Percentiles rank a stretch among this genome's conserved stretches.
phyloP scores from a whole-genome alignment of 2,888 invertebrate species.

The Brenthis hecate region DNA sequence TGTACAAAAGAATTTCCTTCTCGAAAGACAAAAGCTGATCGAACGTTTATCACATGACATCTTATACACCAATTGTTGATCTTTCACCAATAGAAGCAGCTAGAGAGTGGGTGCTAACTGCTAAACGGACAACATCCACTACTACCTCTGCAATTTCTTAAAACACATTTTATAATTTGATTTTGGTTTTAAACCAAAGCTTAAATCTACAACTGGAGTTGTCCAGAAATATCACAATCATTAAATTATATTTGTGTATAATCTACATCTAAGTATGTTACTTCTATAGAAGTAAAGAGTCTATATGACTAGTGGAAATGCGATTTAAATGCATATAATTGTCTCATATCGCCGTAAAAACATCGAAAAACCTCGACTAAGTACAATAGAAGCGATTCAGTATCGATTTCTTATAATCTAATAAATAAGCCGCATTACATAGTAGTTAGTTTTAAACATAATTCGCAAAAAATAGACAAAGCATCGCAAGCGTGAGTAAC shows the following conservation, averaged over 20 bases:
- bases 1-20: conserved; percentile 8
- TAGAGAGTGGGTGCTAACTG: background rate
- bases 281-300: conserved; percentile 34
- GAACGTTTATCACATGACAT: conserved; percentile 3
- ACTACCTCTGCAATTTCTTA: no score
- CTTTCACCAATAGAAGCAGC: conserved; percentile 3
- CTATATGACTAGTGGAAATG: conserved; percentile 51
- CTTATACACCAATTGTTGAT: background rate
- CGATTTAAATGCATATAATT: conserved; percentile 25
- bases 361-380: background rate
- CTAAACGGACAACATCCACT: no score
- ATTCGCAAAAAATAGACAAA: conserved; percentile 30
- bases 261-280: conserved; percentile 42
- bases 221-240: conserved; percentile 59
- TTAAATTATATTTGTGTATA: conserved; percentile 41
- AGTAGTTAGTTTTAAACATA: background rate
- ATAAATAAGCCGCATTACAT: conserved; percentile 4
- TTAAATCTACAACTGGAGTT: conserved; percentile 51
- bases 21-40: background rate
- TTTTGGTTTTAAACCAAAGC: conserved; percentile 57
- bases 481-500: conserved; percentile 23
- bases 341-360: conserved; percentile 17
- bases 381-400: background rate
- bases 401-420: conserved; percentile 11
- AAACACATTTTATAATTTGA: conserved; percentile 20